Evolutionary conservation across 2,113 vertebrate genomes (phyloP).

Genomic region (Tenrec ecaudatus): DNA sequence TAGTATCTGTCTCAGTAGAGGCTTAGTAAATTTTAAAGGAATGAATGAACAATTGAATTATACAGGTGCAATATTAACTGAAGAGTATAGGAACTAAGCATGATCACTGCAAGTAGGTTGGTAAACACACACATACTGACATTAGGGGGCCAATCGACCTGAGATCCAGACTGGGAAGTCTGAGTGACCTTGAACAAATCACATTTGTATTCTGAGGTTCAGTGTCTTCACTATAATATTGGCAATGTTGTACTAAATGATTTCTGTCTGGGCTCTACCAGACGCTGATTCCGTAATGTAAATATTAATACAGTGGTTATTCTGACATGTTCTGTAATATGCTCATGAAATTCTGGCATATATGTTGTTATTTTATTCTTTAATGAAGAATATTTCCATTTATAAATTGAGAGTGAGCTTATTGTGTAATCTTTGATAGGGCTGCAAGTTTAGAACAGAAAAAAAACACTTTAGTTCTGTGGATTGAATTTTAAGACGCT

Average conservation of each 20-base stretch:
- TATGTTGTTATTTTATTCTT: background rate
- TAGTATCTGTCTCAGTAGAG: background rate
- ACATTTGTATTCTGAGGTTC: background rate
- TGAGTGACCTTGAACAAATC: background rate
- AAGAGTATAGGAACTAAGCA: too few species aligned
- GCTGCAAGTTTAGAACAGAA: background rate
- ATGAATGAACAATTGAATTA: background rate
- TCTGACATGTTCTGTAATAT: background rate
- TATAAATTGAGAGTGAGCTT: background rate
- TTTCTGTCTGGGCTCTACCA: background rate
- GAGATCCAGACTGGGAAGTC: background rate
- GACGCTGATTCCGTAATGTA: background rate
- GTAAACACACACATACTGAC: background rate
- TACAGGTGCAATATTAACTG: too few species aligned
- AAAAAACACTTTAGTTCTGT: background rate
- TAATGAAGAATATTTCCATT: background rate
- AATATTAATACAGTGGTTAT: background rate
- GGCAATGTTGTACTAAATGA: background rate
- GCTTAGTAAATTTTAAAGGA: conserved; percentile 23
- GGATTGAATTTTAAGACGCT: background rate
- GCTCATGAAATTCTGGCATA: background rate
- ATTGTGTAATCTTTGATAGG: background rate
- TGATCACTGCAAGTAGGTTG: background rate
- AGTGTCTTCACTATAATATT: conserved; percentile 1
- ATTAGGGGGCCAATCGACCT: background rate